Conservation (phyloP, 2,113 vertebrate genomes). For the Cephalopterus ornatus region DNA sequence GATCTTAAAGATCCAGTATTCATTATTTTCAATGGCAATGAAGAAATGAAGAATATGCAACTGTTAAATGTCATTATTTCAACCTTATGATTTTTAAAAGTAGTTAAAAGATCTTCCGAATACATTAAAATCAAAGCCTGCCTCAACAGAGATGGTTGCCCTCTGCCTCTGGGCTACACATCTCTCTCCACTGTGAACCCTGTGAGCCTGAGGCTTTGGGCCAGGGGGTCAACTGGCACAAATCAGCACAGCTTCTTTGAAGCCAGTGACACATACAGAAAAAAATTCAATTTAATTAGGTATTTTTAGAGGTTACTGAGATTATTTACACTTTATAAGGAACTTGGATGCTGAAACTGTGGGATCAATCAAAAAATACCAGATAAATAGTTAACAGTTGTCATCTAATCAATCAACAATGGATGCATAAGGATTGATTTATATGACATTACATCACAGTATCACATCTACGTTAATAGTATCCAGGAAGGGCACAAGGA, state of each 20-base stretch:
- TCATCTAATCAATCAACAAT: neutral
- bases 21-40: neutral
- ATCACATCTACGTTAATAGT: neutral
- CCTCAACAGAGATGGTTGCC: neutral
- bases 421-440: neutral
- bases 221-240: neutral
- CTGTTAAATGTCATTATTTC: neutral
- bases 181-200: neutral
- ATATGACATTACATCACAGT: neutral
- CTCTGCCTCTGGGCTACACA: neutral
- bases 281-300: neutral
- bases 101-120: neutral
- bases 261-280: neutral
- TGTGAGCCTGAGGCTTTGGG: neutral
- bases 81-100: neutral
- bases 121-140: neutral
- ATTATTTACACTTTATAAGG: neutral
- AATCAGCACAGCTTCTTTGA: neutral
- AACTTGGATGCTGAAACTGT: neutral
- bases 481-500: neutral
- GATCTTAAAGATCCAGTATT: constrained; percentile 2
- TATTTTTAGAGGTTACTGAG: neutral
- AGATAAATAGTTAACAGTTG: neutral
- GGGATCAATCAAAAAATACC: neutral
- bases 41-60: neutral